Percentiles rank a stretch among this genome's conserved stretches.
Conservation (phyloP, 2,113 vertebrate genomes). For the Ceyx melanurus region DNA sequence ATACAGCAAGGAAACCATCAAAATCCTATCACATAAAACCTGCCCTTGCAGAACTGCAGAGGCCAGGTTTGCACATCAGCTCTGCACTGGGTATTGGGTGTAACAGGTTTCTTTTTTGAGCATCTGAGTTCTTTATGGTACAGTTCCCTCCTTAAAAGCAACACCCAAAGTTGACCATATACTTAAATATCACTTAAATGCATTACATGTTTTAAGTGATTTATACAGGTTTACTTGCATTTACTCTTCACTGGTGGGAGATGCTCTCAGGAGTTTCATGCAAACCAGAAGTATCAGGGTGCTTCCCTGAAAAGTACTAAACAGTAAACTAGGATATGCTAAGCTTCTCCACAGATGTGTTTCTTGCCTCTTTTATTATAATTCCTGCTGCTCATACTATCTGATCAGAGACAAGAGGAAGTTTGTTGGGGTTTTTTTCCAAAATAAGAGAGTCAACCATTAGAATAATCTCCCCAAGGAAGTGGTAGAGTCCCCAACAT, state of each 20-base stretch:
- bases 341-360: rapidly evolving
- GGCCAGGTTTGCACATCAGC: background rate
- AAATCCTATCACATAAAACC: background rate
- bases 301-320: background rate
- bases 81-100: rapidly evolving
- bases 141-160: background rate
- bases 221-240: background rate
- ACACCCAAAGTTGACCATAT: background rate
- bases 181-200: background rate
- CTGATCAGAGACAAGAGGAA: background rate
- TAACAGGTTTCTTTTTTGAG: background rate
- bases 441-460: background rate
- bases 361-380: background rate
- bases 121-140: background rate
- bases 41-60: background rate
- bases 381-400: background rate
- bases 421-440: too few relatives aligned
- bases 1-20: background rate
- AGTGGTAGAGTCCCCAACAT: background rate
- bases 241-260: background rate
- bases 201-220: background rate
- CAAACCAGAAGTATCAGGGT: background rate
- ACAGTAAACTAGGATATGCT: rapidly evolving
- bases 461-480: background rate
- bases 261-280: background rate